Evolutionary conservation across 2,113 vertebrate species (phyloP).

Genomic region (Leuciscus idus): DNA sequence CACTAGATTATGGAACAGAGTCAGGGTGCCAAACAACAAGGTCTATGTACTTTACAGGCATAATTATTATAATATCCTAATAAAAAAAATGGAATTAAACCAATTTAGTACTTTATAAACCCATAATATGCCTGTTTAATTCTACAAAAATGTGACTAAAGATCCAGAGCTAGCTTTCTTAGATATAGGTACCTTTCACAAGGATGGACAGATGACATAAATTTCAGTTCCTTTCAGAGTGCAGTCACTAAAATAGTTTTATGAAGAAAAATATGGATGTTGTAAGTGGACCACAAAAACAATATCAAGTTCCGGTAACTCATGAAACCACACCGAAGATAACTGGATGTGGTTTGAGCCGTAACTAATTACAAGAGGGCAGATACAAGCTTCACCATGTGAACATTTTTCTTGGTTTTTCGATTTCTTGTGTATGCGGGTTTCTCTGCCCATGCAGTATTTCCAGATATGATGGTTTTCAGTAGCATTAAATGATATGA

Average conservation of each 20-base stretch:
- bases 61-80: no score
- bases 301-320: background rate
- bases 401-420: background rate
- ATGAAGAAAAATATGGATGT: background rate
- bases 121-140: no score
- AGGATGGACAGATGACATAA: background rate
- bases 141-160: no score
- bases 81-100: no score
- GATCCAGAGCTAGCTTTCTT: no score
- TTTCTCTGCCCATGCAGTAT: constrained; percentile 65
- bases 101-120: no score
- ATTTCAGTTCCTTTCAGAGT: background rate
- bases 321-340: background rate
- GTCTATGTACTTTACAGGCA: background rate
- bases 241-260: background rate
- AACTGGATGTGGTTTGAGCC: constrained; percentile 1
- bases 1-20: background rate
- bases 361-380: background rate
- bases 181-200: background rate
- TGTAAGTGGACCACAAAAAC: background rate
- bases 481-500: constrained; percentile 38
- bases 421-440: constrained; percentile 58
- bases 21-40: background rate
- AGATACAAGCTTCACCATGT: constrained; percentile 14
- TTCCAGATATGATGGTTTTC: constrained; percentile 45